phyloP scores from a whole-genome alignment of 2,888 invertebrate species.

The Chaetogeoica ovagalla region DNA sequence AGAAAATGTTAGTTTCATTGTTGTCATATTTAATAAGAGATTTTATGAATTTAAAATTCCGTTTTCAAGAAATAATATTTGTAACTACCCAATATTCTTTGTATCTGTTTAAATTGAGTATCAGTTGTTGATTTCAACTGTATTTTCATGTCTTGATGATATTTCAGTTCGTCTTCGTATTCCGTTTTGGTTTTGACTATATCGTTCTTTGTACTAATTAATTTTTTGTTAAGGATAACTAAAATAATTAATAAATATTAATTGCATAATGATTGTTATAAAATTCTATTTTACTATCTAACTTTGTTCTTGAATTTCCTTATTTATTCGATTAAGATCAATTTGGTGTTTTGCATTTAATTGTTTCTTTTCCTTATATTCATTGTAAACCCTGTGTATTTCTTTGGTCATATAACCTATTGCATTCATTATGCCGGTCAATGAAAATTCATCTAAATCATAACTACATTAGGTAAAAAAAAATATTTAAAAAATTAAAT shows the following conservation, averaged over 20 bases:
- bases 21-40: too few species aligned
- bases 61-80: too few species aligned
- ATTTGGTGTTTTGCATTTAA: background rate
- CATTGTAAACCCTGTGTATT: background rate
- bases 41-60: background rate
- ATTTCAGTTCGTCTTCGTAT: slow-evolving; percentile 6
- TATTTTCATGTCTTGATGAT: background rate
- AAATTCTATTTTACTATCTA: background rate
- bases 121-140: background rate
- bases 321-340: background rate
- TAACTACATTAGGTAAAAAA: background rate
- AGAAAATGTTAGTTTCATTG: too few species aligned
- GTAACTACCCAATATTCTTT: background rate
- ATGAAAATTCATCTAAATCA: background rate
- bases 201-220: background rate
- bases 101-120: background rate
- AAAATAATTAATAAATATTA: background rate
- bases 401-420: background rate
- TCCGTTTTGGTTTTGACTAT: background rate
- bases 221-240: background rate
- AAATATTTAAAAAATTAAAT: too few species aligned
- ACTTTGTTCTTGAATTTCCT: slow-evolving; percentile 22
- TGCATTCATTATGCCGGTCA: background rate
- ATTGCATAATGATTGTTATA: background rate
- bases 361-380: background rate